Evolutionary conservation across 2,113 vertebrate species (phyloP), one percentile per base, ranked within the genome.

Genomic region (Urocitellus parryii): DNA sequence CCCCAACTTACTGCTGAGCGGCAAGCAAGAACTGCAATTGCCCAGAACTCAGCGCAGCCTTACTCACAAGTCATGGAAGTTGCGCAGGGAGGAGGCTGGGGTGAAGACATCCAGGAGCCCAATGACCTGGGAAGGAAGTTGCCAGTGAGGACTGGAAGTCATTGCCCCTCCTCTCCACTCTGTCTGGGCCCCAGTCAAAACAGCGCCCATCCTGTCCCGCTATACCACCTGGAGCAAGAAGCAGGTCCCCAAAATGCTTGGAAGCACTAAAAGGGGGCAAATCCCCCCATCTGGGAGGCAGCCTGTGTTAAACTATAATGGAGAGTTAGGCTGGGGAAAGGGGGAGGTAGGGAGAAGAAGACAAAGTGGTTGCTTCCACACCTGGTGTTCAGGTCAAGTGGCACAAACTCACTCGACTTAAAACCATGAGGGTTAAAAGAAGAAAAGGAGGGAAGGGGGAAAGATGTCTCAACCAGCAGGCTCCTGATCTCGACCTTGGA

Each of bases 21-120:
- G 5, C 22, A n/a, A 70, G 24, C 4, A 53, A 90, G 77, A 16
- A 53, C n/a, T 11, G 13, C 27, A 77, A 32, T 81, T 1, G 6
- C 70, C 68, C 14, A 25, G 45, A 67, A 27, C 18, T 61, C 70
- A 34, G 48, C 0, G 27, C 4, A 4, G 45, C 65, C 79, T 32
- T 0, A 99, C 99, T 99, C 98, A 99, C 99, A 99, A 99, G 97
- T 99, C 99, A 37, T 99, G 99, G 96, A 99, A 99, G 80, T 98
- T 98, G 4, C 99, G 99, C 39, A 99, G 98, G 90, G 98, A 98
- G 25, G 98, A 74, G 68, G 99, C 99, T 8, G 99, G 98, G 58
- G 99, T 99, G 98, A 99, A 99, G 97, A 99, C 99, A 89, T 99
- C 99, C 12, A 99, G 98, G 70, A 99, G 98, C 72, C 99, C 99